Percentiles rank a stretch among this genome's conserved stretches.
These are phyloP conservation scores for Drymonia ruficornis DNA, from an alignment of 2,888 invertebrate species.

Conservation along the genomic window DNA sequence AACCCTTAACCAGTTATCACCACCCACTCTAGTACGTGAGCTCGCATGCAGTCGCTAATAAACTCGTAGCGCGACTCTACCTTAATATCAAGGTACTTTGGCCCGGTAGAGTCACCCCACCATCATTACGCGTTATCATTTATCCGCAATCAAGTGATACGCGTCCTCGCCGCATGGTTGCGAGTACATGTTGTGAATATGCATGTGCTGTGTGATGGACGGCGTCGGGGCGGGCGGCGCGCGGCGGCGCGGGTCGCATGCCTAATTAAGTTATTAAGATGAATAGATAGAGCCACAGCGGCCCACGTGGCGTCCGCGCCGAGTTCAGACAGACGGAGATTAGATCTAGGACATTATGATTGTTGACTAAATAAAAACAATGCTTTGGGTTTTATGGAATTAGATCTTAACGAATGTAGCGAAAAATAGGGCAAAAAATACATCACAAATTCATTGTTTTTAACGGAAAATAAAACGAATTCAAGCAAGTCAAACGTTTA, in stretches of 20 bases:
- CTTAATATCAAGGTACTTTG: background rate
- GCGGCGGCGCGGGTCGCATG: conserved; percentile 41
- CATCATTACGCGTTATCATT: background rate
- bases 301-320: conserved; percentile 12
- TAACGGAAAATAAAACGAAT: no score
- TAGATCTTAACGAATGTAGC: no score
- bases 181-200: conserved; percentile 2
- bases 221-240: conserved; percentile 40
- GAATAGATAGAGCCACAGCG: conserved; percentile 37
- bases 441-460: no score
- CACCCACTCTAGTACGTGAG: background rate
- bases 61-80: background rate
- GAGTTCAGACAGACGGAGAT: no score
- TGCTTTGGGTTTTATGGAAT: no score
- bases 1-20: background rate
- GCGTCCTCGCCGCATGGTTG: background rate
- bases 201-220: conserved; percentile 26
- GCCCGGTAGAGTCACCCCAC: background rate
- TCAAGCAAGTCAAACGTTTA: no score
- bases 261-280: conserved; percentile 60
- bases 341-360: no score
- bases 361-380: no score
- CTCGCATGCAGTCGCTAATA: background rate
- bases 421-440: no score
- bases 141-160: background rate